Evolutionary conservation across 92 coral and sea anemone species (phyloP).

Genomic region (Heteractis magnifica): DNA sequence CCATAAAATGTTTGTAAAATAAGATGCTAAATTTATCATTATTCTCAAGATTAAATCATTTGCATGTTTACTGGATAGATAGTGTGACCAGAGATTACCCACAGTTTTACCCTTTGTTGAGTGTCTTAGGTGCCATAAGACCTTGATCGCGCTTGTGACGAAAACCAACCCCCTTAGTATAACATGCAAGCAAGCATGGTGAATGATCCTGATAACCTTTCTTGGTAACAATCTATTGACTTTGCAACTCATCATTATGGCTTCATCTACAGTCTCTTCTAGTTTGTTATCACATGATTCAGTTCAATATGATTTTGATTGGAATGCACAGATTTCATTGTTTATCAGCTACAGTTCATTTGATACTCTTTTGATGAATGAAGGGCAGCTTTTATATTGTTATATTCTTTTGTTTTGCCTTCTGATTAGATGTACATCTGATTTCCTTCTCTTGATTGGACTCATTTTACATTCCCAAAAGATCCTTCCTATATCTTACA

Average conservation of each 20-base stretch:
- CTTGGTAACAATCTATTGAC: slow-evolving; percentile 4
- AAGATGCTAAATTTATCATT: background rate
- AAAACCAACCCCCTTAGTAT: slow-evolving; percentile 13
- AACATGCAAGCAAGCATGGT: slow-evolving; percentile 29
- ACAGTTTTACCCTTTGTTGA: slow-evolving; percentile 31
- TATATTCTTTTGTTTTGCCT: background rate
- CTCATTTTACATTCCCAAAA: no score
- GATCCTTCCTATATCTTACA: no score
- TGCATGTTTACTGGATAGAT: slow-evolving; percentile 8
- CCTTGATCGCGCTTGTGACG: slow-evolving; percentile 18
- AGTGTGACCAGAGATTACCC: slow-evolving; percentile 19
- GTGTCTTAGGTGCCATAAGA: slow-evolving; percentile 17
- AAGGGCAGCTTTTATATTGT: background rate
- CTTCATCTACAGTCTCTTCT: background rate
- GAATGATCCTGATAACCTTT: slow-evolving; percentile 11
- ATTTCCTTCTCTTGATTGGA: background rate
- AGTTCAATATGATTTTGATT: background rate
- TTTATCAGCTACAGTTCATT: background rate
- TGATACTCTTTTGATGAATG: background rate
- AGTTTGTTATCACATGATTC: background rate
- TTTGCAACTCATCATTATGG: slow-evolving; percentile 6
- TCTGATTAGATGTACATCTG: background rate
- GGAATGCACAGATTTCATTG: background rate
- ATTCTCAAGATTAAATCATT: background rate
- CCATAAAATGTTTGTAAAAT: background rate